Evolutionary conservation across 2,888 invertebrate genomes (phyloP).

Genomic region (Creontiades dilutus): DNA sequence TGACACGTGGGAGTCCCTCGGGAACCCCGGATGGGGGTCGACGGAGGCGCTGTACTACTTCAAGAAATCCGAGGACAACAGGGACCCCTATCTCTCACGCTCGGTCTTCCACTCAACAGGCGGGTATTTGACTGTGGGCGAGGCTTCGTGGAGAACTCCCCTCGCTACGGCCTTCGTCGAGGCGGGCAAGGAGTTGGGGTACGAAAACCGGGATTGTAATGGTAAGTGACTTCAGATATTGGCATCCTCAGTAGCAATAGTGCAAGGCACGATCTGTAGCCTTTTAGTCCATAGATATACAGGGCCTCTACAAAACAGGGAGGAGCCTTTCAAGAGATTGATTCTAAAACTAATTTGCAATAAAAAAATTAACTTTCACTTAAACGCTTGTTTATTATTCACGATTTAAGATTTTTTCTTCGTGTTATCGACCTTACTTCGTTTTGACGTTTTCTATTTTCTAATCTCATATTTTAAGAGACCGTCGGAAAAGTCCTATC

Average conservation of each 20-base stretch:
- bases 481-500: too few relatives aligned
- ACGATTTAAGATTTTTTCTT: too few relatives aligned
- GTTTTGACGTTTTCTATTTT: too few relatives aligned
- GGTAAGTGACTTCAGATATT: constrained; percentile 45
- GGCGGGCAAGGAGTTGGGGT: constrained; percentile 90
- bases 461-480: too few relatives aligned
- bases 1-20: constrained; percentile 91
- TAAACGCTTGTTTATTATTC: too few relatives aligned
- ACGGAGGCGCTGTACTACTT: constrained; percentile 90
- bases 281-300: background rate
- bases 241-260: background rate
- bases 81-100: constrained; percentile 89
- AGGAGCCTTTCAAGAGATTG: too few relatives aligned
- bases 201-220: constrained; percentile 91
- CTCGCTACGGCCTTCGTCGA: constrained; percentile 89
- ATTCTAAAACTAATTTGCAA: too few relatives aligned
- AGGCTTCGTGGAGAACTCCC: constrained; percentile 92
- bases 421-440: too few relatives aligned
- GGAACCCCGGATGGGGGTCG: constrained; percentile 93
- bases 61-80: constrained; percentile 94
- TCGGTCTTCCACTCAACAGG: constrained; percentile 90
- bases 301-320: too few relatives aligned
- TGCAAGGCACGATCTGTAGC: background rate
- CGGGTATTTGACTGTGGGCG: constrained; percentile 90
- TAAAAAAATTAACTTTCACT: too few relatives aligned